phyloP scores from a whole-genome alignment of 2,797 vertebrate genomes.

The Diglossa cyanea region DNA sequence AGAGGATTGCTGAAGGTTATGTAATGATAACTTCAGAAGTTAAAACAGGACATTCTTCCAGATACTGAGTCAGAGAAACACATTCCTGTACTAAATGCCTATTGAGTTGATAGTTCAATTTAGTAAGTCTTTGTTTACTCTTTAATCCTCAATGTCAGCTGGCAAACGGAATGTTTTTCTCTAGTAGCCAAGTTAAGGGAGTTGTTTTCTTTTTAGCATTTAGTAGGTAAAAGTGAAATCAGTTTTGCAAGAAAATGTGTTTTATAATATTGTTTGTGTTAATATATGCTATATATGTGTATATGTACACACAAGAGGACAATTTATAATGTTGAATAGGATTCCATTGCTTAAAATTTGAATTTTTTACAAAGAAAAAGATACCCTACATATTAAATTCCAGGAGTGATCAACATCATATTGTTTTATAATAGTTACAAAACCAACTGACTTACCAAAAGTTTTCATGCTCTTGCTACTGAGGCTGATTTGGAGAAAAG shows the following conservation, averaged over 20 bases:
- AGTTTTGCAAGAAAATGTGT: background rate
- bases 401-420: background rate
- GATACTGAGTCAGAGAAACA: background rate
- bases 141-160: background rate
- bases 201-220: background rate
- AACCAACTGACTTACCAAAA: background rate
- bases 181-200: background rate
- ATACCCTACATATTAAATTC: background rate
- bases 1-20: background rate
- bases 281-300: background rate
- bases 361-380: background rate
- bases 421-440: background rate
- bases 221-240: background rate
- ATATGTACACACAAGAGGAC: background rate
- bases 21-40: background rate
- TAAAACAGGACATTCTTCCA: background rate
- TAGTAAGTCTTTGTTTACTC: constrained; percentile 6
- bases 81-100: background rate
- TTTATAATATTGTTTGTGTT: background rate
- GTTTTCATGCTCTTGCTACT: constrained; percentile 76
- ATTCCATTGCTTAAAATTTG: background rate
- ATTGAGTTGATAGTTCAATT: background rate
- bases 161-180: background rate
- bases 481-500: constrained; percentile 80
- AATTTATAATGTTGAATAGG: background rate